These are phyloP conservation scores for Orgyia antiqua DNA, from an alignment of 2,888 invertebrate genomes.

Conservation along the genomic window DNA sequence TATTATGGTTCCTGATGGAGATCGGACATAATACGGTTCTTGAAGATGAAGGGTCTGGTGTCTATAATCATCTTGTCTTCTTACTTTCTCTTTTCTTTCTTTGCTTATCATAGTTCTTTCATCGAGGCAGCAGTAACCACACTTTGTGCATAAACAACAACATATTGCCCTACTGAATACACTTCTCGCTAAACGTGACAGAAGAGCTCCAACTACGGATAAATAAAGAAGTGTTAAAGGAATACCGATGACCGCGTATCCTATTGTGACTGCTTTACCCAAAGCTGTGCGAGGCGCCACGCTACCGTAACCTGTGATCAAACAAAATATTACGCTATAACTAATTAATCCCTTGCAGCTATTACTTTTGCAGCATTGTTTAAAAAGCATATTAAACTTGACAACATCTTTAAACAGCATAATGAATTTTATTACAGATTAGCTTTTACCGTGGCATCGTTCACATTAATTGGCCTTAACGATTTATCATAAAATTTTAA, in stretches of 20 bases:
- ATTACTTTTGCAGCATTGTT: neutral
- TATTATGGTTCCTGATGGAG: constrained; percentile 73
- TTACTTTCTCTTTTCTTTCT: constrained; percentile 86
- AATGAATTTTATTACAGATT: no score
- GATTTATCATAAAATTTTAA: no score
- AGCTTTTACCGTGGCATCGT: no score
- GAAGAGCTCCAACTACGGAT: constrained; percentile 90
- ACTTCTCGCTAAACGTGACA: constrained; percentile 89
- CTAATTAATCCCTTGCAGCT: no score
- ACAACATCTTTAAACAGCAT: neutral
- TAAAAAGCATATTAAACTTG: constrained; percentile 4
- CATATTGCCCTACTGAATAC: constrained; percentile 89
- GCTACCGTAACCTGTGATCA: constrained; percentile 96
- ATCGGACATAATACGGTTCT: constrained; percentile 84
- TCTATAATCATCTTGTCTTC: constrained; percentile 82
- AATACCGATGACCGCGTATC: constrained; percentile 91
- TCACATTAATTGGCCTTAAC: no score
- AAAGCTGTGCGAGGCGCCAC: constrained; percentile 93
- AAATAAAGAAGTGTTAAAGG: constrained; percentile 92
- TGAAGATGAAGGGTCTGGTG: constrained; percentile 81
- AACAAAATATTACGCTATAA: constrained; percentile 40
- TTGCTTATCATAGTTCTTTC: constrained; percentile 89
- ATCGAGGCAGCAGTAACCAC: constrained; percentile 92
- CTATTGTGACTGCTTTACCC: constrained; percentile 94
- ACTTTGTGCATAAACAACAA: constrained; percentile 92